Conservation (phyloP, 2,888 invertebrate genomes). For the Cosmopolites sordidus region DNA sequence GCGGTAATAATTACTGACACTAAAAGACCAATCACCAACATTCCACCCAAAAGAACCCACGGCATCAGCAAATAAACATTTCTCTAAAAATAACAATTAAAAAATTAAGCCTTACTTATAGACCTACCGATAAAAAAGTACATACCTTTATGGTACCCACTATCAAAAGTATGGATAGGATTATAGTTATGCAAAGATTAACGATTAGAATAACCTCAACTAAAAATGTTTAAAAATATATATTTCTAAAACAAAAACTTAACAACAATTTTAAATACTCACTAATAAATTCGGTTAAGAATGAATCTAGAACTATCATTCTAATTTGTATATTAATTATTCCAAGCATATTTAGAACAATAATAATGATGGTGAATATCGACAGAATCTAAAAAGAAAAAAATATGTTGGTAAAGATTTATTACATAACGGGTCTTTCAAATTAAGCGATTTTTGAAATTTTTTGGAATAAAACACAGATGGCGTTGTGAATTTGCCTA, state of each 20-base stretch:
- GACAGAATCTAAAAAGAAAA: conserved; percentile 55
- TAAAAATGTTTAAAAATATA: conserved; percentile 44
- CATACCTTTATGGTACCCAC: conserved; percentile 71
- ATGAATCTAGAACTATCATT: conserved; percentile 69
- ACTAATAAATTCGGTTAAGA: conserved; percentile 24
- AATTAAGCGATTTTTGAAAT: too few species aligned
- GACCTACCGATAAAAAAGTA: conserved; percentile 15
- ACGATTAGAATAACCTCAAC: conserved; percentile 75
- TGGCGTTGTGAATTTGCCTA: too few species aligned
- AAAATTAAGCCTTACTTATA: neutral
- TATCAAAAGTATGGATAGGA: conserved; percentile 73
- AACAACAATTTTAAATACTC: conserved; percentile 8
- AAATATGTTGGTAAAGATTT: neutral
- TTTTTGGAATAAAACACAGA: too few species aligned
- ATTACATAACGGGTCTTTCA: too few species aligned
- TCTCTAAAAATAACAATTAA: conserved; percentile 54
- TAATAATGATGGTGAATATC: conserved; percentile 60
- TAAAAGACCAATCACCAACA: conserved; percentile 71
- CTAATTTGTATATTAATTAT: conserved; percentile 61
- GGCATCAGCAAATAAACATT: conserved; percentile 80
- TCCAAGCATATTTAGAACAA: conserved; percentile 20
- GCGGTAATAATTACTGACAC: conserved; percentile 77
- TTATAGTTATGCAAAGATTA: conserved; percentile 76
- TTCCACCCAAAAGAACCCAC: conserved; percentile 77
- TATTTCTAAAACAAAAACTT: neutral